phyloP scores from a whole-genome alignment of 2,797 vertebrate genomes.

The Chelon labrosus region DNA sequence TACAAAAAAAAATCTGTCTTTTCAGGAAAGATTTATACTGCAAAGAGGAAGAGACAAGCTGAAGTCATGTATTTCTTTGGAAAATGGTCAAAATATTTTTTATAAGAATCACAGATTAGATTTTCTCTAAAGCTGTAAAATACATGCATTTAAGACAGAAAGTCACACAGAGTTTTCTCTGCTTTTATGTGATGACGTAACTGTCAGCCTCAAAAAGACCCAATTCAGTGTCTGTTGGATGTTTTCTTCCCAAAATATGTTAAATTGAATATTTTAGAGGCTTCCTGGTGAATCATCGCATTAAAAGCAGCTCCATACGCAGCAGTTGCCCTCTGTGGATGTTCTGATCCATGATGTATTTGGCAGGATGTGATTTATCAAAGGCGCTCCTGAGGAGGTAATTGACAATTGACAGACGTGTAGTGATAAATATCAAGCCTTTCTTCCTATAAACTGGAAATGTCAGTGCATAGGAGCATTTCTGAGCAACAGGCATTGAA shows the following conservation, averaged over 20 bases:
- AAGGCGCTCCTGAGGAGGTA: constrained; percentile 57
- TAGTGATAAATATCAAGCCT: constrained; percentile 51
- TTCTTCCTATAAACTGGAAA: constrained; percentile 51
- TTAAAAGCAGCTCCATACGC: constrained; percentile 29
- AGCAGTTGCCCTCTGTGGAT: constrained; percentile 18
- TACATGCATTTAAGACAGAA: background rate
- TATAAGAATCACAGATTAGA: background rate
- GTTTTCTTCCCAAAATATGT: constrained; percentile 6
- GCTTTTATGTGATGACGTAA: constrained; percentile 4
- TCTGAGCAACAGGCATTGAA: constrained; percentile 51
- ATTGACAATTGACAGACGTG: constrained; percentile 66
- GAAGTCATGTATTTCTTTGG: background rate
- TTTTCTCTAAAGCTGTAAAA: constrained; percentile 12
- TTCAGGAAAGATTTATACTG: too few relatives aligned
- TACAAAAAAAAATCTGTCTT: background rate
- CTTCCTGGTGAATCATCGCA: constrained; percentile 50
- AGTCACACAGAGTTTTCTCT: background rate
- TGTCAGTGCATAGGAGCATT: constrained; percentile 34
- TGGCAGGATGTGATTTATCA: constrained; percentile 66
- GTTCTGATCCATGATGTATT: constrained; percentile 43
- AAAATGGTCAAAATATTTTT: background rate
- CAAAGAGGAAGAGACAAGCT: background rate
- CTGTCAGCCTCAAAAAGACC: background rate
- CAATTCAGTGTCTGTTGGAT: background rate
- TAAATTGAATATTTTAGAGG: constrained; percentile 18